Evolutionary conservation across 2,888 invertebrate species (phyloP), one percentile per base, ranked within the genome.

Genomic region (Bhutanitis thaidina): DNA sequence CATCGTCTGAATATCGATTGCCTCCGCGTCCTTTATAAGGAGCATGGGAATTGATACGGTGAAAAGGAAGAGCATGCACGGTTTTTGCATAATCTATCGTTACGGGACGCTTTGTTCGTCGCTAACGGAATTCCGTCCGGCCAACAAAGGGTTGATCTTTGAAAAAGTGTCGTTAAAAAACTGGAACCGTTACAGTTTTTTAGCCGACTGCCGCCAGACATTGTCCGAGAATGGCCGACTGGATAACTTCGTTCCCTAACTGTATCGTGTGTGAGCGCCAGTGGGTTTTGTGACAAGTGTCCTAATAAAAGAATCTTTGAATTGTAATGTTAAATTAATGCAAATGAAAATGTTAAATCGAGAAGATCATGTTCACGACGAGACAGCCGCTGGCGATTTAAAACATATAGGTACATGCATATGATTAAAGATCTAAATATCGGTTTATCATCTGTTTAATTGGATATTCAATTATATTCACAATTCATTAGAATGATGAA

Each of bases 1-100:
- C 89, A 88, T 89, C 89, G 80, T 77, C 76, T 85, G 88, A 86
- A 88, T 89, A 89, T 89, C 89, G 89, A 89, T 89, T 83, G 88
- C 78, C 80, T 81, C 77, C 76, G 76, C 73, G 65, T 76, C 77
- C 73, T 78, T 84, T 80, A 77, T 78, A 73, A 71, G 58, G 76
- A 73, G 75, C 86, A 76, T 88, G 88, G 88, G 89, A 88, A 89
- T 75, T 82, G 84, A 82, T 86, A 81, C 76, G 71, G 62, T 83
- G 77, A 82, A 87, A 80, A 85, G 85, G 89, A 89, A 84, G 88
- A 82, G 71, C 75, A 75, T 60, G 71, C 65, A 66, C 67, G 70
- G 74, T 75, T 85, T 86, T 87, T 89, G 89, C 88, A 89, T 89
- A 89, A 88, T 88, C 86, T 89, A 87, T 87, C 76, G 77, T 61